phyloP scores from a whole-genome alignment of 2,888 invertebrate species.

The Drosophila ezoana region DNA sequence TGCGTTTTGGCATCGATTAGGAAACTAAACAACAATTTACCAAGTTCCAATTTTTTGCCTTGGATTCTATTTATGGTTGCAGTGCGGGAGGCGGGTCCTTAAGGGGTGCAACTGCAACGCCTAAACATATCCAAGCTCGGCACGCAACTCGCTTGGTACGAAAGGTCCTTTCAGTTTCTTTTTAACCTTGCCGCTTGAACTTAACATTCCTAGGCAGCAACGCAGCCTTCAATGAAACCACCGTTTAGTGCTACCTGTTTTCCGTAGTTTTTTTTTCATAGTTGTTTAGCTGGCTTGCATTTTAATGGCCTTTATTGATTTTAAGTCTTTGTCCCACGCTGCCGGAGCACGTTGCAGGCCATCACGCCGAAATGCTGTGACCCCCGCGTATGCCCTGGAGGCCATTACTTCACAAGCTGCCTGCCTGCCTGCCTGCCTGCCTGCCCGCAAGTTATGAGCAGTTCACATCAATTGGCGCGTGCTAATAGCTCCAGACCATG shows the following conservation, averaged over 20 bases:
- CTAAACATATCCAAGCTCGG: conserved; percentile 38
- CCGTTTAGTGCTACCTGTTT: conserved; percentile 21
- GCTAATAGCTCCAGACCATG: conserved; percentile 48
- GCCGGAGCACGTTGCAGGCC: conserved; percentile 12
- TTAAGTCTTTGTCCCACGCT: conserved; percentile 55
- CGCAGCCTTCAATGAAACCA: conserved; percentile 31
- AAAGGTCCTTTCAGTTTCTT: conserved; percentile 25
- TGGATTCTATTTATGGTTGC: conserved; percentile 62
- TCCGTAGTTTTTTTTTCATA: conserved; percentile 5
- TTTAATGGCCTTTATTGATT: conserved; percentile 80
- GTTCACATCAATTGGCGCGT: conserved; percentile 63
- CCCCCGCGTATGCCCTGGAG: not conserved
- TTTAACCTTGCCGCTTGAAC: conserved; percentile 75
- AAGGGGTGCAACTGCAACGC: conserved; percentile 38
- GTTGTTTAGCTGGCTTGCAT: conserved; percentile 48
- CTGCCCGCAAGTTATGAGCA: conserved; percentile 60
- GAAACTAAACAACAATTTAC: conserved; percentile 53
- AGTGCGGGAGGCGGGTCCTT: conserved; percentile 1
- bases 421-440: conserved; percentile 2
- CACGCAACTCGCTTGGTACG: conserved; percentile 64
- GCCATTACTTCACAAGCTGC: conserved; percentile 26
- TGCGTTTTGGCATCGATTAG: conserved; percentile 70
- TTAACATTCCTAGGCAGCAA: conserved; percentile 63
- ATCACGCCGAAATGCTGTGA: conserved; percentile 5
- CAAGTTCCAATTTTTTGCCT: conserved; percentile 58